These are phyloP conservation scores for Chymomyza amoena DNA, from an alignment of 2,888 invertebrate species.

Conservation along the genomic window DNA sequence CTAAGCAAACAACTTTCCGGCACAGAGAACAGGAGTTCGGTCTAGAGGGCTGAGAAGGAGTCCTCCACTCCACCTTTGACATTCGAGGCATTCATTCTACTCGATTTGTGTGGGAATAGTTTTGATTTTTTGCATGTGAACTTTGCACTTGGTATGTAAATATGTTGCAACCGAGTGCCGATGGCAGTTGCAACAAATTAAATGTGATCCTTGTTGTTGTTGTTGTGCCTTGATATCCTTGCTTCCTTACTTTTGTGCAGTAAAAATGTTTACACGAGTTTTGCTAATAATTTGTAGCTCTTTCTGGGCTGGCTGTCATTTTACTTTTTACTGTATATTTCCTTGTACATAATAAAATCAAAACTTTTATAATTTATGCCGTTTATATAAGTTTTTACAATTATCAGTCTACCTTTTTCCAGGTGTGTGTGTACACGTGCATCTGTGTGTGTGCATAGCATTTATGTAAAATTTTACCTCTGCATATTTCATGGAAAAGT, in stretches of 20 bases:
- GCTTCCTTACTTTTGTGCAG: background rate
- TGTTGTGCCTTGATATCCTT: background rate
- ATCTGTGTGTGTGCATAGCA: background rate
- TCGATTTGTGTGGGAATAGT: conserved; percentile 18
- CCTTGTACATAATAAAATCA: conserved; percentile 18
- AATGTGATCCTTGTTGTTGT: background rate
- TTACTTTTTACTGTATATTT: conserved; percentile 18
- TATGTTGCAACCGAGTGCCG: background rate
- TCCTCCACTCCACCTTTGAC: conserved; percentile 11
- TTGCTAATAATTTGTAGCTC: background rate
- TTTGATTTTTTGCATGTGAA: conserved; percentile 14
- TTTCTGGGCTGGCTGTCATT: background rate
- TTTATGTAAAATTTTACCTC: conserved; percentile 26
- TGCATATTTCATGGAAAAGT: conserved; percentile 18
- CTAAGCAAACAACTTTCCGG: conserved; percentile 49
- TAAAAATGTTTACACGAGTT: background rate
- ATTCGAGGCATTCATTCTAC: conserved; percentile 15
- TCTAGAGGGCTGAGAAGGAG: background rate
- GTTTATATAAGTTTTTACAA: conserved; percentile 21
- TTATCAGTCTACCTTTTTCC: conserved; percentile 18
- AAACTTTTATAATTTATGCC: conserved; percentile 38
- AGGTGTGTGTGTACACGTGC: background rate
- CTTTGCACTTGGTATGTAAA: conserved; percentile 3
- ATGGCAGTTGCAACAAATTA: background rate
- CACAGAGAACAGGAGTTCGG: conserved; percentile 5